phyloP scores from a whole-genome alignment of 2,888 invertebrate species.

The Pandemis cinnamomeana region DNA sequence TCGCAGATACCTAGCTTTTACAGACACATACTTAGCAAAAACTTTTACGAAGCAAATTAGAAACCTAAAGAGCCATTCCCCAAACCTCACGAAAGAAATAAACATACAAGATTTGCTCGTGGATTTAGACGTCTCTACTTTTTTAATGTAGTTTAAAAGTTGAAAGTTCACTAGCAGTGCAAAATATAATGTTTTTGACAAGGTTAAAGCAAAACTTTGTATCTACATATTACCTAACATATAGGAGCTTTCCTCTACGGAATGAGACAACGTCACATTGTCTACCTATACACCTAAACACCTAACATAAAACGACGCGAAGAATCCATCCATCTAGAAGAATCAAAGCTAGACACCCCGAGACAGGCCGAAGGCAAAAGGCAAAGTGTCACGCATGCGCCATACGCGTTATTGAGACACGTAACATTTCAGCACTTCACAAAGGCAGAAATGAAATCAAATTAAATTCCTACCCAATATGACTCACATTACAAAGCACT shows the following conservation, averaged over 20 bases:
- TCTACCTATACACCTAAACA: background rate
- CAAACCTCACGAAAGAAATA: too few relatives aligned
- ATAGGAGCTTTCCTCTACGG: background rate
- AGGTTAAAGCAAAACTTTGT: too few relatives aligned
- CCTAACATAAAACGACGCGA: background rate
- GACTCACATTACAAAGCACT: background rate
- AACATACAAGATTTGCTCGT: too few relatives aligned
- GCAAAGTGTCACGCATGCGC: background rate
- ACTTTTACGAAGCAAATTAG: too few relatives aligned
- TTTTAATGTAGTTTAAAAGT: too few relatives aligned
- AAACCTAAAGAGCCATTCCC: too few relatives aligned
- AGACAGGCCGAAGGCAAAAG: conserved; percentile 3
- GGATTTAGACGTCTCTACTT: too few relatives aligned
- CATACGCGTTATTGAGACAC: background rate
- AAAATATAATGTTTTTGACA: too few relatives aligned
- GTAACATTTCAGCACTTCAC: background rate
- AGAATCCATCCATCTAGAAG: conserved; percentile 3
- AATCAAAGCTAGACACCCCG: conserved; percentile 1
- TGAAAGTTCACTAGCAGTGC: too few relatives aligned
- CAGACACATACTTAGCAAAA: too few relatives aligned
- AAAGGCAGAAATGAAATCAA: background rate
- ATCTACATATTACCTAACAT: too few relatives aligned
- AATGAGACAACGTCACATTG: background rate
- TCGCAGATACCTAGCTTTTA: too few relatives aligned
- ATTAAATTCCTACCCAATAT: background rate